Evolutionary conservation across 1,140 invertebrate species (phyloP), one percentile per base, ranked within the genome.

Genomic region (Drusus annulatus): DNA sequence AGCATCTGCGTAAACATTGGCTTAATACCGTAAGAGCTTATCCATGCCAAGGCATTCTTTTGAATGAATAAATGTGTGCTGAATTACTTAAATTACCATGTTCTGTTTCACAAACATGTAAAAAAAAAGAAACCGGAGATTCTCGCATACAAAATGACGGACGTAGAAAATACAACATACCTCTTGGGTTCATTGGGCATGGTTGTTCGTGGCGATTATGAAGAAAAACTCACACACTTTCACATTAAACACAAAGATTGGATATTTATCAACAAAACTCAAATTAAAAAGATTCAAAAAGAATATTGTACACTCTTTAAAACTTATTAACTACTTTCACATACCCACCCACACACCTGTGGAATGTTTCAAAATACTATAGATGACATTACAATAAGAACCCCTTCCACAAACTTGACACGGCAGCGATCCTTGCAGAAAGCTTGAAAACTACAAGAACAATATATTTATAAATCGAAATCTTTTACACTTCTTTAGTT

Each of bases 281-380:
- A 15, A 76, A 58, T 58, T 60, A 69, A 50, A 69, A 68, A 16
- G 17, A 17, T 68, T 28, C 31, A 45, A 68, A 68, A 69, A 17
- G 21, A 45, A 69, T 69, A 69, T 69, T 16, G 73, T 76, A 15
- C 19, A 45, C 56, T 60, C 31, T 76, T 60, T 45, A 36, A 76
- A 76, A 76, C 56, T 76, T 76, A 31, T 76, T 19, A 63, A 51
- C 65, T 51, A 79, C 78, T 79, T 79, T 79, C 78, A 73, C 78
- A 73, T 54, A 62, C 31, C 68, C 76, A 73, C 68, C 68, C 21
- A 78, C 78, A 73, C 78, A 79, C 78, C 78, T 79, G 78, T 73
- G 65, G 77, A 79, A 79, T 79, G 78, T 73, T n/a, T 63, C 8
- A 21, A 60, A 69, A 54, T 51, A 77, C 54, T 17, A 45, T 17